Conservation (phyloP, 1,140 invertebrate genomes). For the Phthorimaea operculella region DNA sequence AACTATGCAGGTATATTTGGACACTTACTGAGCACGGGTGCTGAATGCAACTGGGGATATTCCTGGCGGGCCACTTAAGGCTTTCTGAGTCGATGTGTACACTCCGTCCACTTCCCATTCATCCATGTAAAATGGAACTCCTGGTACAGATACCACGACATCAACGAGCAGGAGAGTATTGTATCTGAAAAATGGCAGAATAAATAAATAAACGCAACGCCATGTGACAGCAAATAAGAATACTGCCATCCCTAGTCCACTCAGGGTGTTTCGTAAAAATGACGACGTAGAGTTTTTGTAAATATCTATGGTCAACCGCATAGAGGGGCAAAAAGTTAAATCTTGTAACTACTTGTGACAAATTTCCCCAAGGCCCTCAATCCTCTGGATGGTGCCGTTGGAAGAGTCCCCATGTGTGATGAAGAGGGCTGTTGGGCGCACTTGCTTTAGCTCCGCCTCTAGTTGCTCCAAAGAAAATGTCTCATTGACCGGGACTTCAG, state of each 20-base stretch:
- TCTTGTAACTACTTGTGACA: constrained; percentile 76
- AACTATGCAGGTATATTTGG: constrained; percentile 15
- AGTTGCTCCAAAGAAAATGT: constrained; percentile 71
- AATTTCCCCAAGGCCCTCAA: constrained; percentile 80
- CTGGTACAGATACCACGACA: constrained; percentile 84
- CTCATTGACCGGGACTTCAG: constrained; percentile 22
- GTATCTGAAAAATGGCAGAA: constrained; percentile 52
- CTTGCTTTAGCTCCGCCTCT: constrained; percentile 69
- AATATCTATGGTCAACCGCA: too few species aligned
- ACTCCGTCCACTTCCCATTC: constrained; percentile 83
- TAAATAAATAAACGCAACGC: too few species aligned
- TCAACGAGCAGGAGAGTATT: constrained; percentile 83
- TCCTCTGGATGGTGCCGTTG: constrained; percentile 81
- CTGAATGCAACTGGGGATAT: constrained; percentile 88
- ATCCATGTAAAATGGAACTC: constrained; percentile 82
- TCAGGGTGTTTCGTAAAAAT: too few species aligned
- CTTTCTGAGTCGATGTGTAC: constrained; percentile 89
- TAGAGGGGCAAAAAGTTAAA: too few species aligned
- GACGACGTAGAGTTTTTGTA: too few species aligned
- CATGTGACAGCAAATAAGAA: too few species aligned
- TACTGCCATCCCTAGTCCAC: too few species aligned
- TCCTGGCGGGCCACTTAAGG: constrained; percentile 83
- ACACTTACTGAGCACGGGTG: constrained; percentile 76
- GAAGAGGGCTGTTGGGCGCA: constrained; percentile 79
- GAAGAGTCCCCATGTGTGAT: constrained; percentile 89